Base-by-base conservation (phyloP, 2,888 invertebrate species). In the Temnothorax rugatulus region DNA sequence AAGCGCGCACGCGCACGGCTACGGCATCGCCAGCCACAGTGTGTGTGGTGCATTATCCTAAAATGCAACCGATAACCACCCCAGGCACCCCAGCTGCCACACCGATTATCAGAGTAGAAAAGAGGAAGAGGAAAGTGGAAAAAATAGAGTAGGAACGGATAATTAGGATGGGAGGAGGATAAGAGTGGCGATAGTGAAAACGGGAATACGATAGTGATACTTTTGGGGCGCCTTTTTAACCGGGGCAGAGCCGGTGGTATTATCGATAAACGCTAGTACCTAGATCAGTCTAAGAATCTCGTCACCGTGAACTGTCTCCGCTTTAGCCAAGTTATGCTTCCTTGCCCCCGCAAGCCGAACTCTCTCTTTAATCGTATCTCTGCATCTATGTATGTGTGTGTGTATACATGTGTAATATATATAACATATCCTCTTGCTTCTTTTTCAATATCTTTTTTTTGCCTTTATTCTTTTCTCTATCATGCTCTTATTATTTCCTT, bases 261-360 rank as follows among this genome's bases (percentile, higher is more conserved):
- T 91, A 92, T 92, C 92, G 90, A 94, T 81, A 81, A 94, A 94
- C 94, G 94, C 94, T 94, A 95, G 94, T 94, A 95, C 94, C 89
- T 93, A 95, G 94, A 94, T 95, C 95, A 95, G 95, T 95, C 95
- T 95, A 94, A 94, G 79, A 94, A 94, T 95, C 94, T 94, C 95
- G 94, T 94, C 92, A 94, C 94, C 93, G 94, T 94, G 93, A 94
- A 94, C 94, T 94, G 94, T 93, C 91, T 94, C 93, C 91, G 94
- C 94, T 93, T 93, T 91, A 89, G 90, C 90, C 91, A 89, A 81
- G 88, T 89, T 88, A 90, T 92, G 90, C 91, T 90, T 92, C 91
- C 92, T 93, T 92, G 92, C 92, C 93, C 93, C 93, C 93, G 92
- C 93, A 93, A 93, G 93, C 92, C 92, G 88, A 91, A 88, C 86